phyloP scores from a whole-genome alignment of 2,888 invertebrate species.

The Leptogaster cylindrica region DNA sequence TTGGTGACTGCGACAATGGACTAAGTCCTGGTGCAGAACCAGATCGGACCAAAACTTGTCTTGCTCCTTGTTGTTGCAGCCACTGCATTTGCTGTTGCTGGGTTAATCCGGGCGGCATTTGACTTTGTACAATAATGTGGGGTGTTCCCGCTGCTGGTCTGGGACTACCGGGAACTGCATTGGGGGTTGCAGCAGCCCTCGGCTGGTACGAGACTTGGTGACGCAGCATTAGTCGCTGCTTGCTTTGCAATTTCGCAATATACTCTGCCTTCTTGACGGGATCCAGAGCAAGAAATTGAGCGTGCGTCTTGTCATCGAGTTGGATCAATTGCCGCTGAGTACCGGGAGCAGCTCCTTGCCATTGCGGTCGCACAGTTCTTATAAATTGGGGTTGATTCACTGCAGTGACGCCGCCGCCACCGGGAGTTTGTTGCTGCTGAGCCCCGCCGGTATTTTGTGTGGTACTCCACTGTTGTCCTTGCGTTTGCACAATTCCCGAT shows the following conservation, averaged over 20 bases:
- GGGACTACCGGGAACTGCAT: constrained; percentile 61
- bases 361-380: constrained; percentile 52
- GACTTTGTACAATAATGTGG: constrained; percentile 74
- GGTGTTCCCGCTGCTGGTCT: constrained; percentile 63
- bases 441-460: constrained; percentile 54
- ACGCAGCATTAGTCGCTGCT: constrained; percentile 67
- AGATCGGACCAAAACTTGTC: constrained; percentile 66
- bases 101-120: constrained; percentile 70
- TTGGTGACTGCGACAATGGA: constrained; percentile 54
- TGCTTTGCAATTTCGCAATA: constrained; percentile 74
- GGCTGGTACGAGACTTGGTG: constrained; percentile 63
- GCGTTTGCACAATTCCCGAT: constrained; percentile 51
- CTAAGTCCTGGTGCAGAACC: constrained; percentile 58
- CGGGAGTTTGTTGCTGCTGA: constrained; percentile 59
- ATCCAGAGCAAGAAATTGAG: constrained; percentile 81
- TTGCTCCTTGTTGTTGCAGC: constrained; percentile 71
- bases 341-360: constrained; percentile 52
- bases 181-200: constrained; percentile 58
- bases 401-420: constrained; percentile 53
- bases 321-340: constrained; percentile 76
- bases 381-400: constrained; percentile 50
- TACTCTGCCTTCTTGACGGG: constrained; percentile 81
- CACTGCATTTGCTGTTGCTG: constrained; percentile 73
- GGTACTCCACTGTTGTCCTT: constrained; percentile 68
- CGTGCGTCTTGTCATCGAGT: constrained; percentile 82